Conservation (phyloP, 2,888 invertebrate species). For the Leistus spinibarbis region DNA sequence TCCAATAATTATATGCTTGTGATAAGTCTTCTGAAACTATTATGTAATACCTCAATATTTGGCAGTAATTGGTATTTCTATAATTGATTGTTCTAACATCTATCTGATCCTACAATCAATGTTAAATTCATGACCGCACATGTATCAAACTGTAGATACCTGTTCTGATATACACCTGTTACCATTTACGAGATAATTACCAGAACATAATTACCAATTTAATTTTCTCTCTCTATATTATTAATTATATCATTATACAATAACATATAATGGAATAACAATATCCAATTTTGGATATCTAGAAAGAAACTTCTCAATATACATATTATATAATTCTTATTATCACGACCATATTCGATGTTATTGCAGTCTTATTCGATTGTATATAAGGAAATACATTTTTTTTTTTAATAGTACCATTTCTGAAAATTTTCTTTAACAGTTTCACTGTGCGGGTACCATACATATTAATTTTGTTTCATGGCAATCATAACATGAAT, state of each 20-base stretch:
- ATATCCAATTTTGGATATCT: not conserved
- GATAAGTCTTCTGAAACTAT: no score
- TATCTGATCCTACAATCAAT: not conserved
- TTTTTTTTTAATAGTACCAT: no score
- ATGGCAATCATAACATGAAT: no score
- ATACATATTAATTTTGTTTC: no score
- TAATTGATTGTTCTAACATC: not conserved
- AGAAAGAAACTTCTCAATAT: not conserved
- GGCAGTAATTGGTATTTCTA: not conserved
- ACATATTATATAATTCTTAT: no score
- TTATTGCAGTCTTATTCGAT: no score
- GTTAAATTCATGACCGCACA: not conserved
- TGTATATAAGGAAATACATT: no score
- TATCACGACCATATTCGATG: not conserved
- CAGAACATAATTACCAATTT: constrained; percentile 17
- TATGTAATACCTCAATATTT: no score
- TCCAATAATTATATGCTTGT: no score
- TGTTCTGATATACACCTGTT: constrained; percentile 18
- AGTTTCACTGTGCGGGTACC: no score
- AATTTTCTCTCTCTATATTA: not conserved
- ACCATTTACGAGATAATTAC: constrained; percentile 19
- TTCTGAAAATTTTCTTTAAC: no score
- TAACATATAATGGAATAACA: not conserved
- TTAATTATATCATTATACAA: not conserved
- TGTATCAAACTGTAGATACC: not conserved